Evolutionary conservation across 2,113 vertebrate species (phyloP).

Genomic region (Burhinus oedicnemus): DNA sequence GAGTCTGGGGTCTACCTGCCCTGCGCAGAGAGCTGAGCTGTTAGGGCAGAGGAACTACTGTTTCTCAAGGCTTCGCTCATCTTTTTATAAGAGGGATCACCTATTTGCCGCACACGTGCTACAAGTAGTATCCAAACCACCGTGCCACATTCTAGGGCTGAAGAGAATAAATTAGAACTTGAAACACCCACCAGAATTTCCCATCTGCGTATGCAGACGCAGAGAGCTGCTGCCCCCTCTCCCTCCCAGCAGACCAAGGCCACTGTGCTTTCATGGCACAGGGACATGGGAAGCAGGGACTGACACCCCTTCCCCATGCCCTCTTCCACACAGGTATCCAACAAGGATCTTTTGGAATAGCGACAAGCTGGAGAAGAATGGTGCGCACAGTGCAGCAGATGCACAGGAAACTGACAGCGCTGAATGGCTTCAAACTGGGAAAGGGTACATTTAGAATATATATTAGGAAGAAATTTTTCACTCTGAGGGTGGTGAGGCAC

Average conservation of each 20-base stretch:
- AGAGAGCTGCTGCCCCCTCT: not conserved
- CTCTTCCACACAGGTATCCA: not conserved
- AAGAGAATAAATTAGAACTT: not conserved
- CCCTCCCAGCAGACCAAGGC: not conserved
- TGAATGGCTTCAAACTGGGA: no score
- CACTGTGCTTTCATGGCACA: not conserved
- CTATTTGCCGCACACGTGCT: rapidly evolving
- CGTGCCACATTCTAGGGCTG: not conserved
- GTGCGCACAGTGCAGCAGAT: rapidly evolving
- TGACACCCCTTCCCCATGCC: rapidly evolving
- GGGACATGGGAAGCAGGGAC: not conserved
- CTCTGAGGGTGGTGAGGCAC: no score
- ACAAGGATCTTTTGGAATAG: not conserved
- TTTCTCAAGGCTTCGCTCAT: not conserved
- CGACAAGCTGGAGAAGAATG: not conserved
- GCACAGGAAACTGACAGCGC: not conserved
- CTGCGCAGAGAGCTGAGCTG: not conserved
- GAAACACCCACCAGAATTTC: not conserved
- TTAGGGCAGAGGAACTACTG: not conserved
- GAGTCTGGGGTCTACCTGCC: not conserved
- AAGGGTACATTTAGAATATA: no score
- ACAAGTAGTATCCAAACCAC: not conserved
- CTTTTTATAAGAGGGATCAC: not conserved
- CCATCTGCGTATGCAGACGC: rapidly evolving
- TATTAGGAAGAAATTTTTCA: no score